Conservation (phyloP, 2,888 invertebrate species). For the Argyra leucocephala region DNA sequence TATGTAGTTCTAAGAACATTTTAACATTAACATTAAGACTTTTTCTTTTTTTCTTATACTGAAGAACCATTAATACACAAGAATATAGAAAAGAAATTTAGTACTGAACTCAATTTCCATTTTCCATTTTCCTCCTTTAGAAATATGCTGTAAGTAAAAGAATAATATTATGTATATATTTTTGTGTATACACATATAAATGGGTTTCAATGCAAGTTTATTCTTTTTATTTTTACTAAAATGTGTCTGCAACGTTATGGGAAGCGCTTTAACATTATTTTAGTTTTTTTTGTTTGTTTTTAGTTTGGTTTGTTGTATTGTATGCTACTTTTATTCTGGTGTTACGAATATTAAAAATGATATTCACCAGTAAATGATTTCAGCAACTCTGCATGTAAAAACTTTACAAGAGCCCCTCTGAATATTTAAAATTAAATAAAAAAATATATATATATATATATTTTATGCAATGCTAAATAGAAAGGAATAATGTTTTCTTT, state of each 20-base stretch:
- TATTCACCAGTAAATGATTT: too few relatives aligned
- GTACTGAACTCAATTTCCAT: too few relatives aligned
- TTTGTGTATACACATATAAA: too few relatives aligned
- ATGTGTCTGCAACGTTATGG: constrained; percentile 4
- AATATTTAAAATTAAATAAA: background rate
- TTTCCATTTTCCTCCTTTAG: too few relatives aligned
- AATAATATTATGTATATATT: background rate
- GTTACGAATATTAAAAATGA: too few relatives aligned
- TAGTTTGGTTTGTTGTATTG: background rate
- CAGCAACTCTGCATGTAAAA: too few relatives aligned
- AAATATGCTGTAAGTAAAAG: background rate
- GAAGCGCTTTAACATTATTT: background rate
- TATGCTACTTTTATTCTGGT: too few relatives aligned
- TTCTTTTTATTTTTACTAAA: background rate
- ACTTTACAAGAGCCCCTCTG: too few relatives aligned
- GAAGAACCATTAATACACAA: background rate
- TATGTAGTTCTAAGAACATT: background rate
- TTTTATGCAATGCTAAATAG: background rate
- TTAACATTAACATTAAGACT: too few relatives aligned
- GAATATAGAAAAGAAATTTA: too few relatives aligned
- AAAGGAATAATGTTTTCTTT: background rate
- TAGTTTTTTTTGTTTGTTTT: background rate
- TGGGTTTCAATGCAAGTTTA: background rate
- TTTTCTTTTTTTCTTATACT: background rate
- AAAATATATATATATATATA: background rate